These are phyloP conservation scores for Hiodon tergisus DNA, from an alignment of 2,113 vertebrate species.

Conservation along the genomic window DNA sequence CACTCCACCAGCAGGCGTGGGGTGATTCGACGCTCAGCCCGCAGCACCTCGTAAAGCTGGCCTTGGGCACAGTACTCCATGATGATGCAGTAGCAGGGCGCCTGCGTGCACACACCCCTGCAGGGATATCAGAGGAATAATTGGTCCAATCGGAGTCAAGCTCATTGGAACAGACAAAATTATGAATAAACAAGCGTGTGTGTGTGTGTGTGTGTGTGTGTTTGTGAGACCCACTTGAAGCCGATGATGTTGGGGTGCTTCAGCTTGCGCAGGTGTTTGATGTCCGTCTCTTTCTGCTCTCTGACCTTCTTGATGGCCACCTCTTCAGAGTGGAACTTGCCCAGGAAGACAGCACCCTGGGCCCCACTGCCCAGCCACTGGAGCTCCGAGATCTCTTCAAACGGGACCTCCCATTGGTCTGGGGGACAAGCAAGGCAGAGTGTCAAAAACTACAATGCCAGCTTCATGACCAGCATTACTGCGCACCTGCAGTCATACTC, in stretches of 20 bases:
- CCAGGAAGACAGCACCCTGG: slow-evolving; percentile 92
- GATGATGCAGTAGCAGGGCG: slow-evolving; percentile 96
- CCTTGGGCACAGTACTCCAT: slow-evolving; percentile 98
- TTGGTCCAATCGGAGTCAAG: slow-evolving; percentile 8
- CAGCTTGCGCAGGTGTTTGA: slow-evolving; percentile 91
- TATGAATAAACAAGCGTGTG: too few species aligned
- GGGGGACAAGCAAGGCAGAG: slow-evolving; percentile 28
- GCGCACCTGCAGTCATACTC: too few species aligned
- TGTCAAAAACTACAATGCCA: neutral
- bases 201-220: neutral
- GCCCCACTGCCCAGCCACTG: slow-evolving; percentile 98
- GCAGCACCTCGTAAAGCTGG: slow-evolving; percentile 91
- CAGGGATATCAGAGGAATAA: slow-evolving; percentile 11
- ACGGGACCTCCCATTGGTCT: slow-evolving; percentile 97
- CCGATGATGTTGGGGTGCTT: slow-evolving; percentile 98
- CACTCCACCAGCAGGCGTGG: slow-evolving; percentile 91
- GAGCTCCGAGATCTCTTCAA: slow-evolving; percentile 96
- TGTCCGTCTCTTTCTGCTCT: slow-evolving; percentile 96
- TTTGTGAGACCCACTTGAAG: slow-evolving; percentile 78
- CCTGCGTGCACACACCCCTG: slow-evolving; percentile 96
- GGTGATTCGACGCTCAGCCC: slow-evolving; percentile 84
- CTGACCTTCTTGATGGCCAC: slow-evolving; percentile 99
- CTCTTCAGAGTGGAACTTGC: slow-evolving; percentile 88
- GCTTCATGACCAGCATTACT: neutral
- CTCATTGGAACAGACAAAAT: neutral